phyloP scores from a whole-genome alignment of 2,113 vertebrate species.

The Neomonachus schauinslandi region DNA sequence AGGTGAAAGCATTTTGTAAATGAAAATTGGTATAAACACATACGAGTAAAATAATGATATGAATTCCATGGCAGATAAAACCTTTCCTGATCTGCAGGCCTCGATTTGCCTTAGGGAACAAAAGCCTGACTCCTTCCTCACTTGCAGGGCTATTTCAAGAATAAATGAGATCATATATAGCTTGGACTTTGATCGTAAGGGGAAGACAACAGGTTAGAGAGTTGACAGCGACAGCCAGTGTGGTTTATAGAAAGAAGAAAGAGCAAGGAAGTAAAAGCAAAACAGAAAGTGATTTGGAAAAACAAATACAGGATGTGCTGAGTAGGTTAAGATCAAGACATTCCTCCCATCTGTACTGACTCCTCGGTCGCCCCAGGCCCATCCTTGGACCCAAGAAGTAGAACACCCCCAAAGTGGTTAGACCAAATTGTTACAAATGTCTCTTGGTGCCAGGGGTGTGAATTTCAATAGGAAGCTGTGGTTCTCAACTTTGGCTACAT shows the following conservation, averaged over 20 bases:
- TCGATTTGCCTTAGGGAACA: neutral
- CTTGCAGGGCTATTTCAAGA: constrained; percentile 53
- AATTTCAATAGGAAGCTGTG: neutral
- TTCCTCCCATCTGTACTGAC: neutral
- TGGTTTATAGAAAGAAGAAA: constrained; percentile 29
- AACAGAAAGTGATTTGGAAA: constrained; percentile 62
- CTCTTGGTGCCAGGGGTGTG: too few relatives aligned
- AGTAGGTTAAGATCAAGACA: neutral
- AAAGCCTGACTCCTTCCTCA: constrained; percentile 33
- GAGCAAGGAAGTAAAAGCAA: constrained; percentile 53
- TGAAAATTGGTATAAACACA: neutral
- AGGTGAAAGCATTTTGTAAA: neutral
- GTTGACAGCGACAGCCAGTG: neutral
- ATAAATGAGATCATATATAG: constrained; percentile 38
- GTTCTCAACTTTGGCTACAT: neutral
- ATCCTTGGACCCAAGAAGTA: neutral
- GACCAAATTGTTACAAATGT: too few relatives aligned
- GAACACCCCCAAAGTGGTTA: neutral
- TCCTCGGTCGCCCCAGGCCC: neutral
- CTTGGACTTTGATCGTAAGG: constrained; percentile 64
- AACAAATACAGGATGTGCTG: constrained; percentile 57
- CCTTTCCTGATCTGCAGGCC: neutral
- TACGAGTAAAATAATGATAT: neutral
- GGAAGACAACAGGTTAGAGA: constrained; percentile 36
- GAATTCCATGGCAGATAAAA: neutral